A percentile compares a stretch with the other conserved stretches of the same genome.
Evolutionary conservation across 2,113 vertebrate genomes (phyloP).

Genomic region (Peromyscus californicus): DNA sequence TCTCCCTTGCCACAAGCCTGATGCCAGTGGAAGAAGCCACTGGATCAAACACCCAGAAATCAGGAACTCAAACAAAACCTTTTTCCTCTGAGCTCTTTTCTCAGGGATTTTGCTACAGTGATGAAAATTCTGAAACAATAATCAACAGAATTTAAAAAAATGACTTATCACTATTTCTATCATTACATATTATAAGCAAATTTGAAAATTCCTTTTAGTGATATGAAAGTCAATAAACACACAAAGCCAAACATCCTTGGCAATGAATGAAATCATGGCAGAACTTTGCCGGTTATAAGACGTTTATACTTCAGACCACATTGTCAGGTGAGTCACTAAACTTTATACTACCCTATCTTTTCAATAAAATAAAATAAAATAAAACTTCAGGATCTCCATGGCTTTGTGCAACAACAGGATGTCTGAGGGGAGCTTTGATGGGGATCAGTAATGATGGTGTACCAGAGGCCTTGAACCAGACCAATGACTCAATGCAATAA

Average conservation of each 20-base stretch:
- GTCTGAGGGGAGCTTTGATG: not conserved
- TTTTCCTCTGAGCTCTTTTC: not conserved
- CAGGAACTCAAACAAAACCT: not conserved
- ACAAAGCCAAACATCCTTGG: not conserved
- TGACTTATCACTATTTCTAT: not conserved
- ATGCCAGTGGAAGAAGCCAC: not conserved
- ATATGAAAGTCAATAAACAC: not conserved
- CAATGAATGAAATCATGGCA: not conserved
- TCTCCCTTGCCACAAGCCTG: not conserved
- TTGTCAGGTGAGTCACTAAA: not conserved
- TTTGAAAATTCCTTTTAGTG: slow-evolving; percentile 23
- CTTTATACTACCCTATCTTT: not conserved
- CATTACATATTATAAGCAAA: not conserved
- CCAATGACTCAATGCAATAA: not conserved
- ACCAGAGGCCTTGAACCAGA: not conserved
- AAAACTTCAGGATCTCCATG: not conserved
- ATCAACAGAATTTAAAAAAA: not conserved
- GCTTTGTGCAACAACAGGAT: not conserved
- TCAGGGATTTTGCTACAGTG: not conserved
- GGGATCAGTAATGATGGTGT: not conserved
- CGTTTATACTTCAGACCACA: not conserved
- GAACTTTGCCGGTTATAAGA: not conserved
- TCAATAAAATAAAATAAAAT: not conserved
- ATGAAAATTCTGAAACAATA: not conserved
- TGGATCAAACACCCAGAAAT: not conserved